Evolutionary conservation across 2,888 invertebrate genomes (phyloP).

Genomic region (Caenorhabditis sp.): DNA sequence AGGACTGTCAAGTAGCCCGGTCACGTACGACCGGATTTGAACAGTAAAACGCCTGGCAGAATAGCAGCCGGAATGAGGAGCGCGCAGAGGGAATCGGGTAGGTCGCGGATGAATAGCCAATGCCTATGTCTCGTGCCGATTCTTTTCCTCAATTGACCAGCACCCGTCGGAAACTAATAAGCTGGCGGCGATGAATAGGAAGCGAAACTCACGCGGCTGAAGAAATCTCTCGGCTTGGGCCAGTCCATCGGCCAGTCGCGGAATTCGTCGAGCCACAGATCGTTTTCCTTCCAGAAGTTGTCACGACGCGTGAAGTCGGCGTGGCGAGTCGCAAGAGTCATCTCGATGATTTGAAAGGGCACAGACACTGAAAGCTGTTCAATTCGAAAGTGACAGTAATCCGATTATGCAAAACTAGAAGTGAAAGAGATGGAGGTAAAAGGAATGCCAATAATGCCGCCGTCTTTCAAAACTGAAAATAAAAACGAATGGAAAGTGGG

Average conservation of each 20-base stretch:
- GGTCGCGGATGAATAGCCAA: conserved; percentile 54
- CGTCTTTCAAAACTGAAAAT: not conserved
- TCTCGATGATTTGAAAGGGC: conserved; percentile 13
- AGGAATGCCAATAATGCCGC: not conserved
- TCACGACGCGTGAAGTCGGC: conserved; percentile 57
- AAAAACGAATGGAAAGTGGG: conserved; percentile 9
- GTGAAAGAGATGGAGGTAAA: conserved; percentile 4
- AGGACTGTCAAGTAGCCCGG: conserved; percentile 51
- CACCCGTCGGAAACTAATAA: conserved; percentile 39
- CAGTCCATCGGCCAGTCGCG: conserved; percentile 76
- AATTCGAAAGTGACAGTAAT: not conserved
- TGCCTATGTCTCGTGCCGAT: conserved; percentile 21
- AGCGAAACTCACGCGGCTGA: conserved; percentile 73
- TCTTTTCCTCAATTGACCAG: conserved; percentile 31
- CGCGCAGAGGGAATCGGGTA: conserved; percentile 34
- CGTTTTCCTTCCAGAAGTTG: conserved; percentile 63
- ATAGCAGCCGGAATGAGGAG: conserved; percentile 44
- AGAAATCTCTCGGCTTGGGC: conserved; percentile 74
- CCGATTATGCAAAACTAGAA: conserved; percentile 15
- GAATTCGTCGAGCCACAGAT: conserved; percentile 69
- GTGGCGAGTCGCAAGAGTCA: conserved; percentile 64
- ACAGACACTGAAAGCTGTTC: not conserved
- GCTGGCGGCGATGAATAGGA: conserved; percentile 6
- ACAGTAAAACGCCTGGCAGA: conserved; percentile 48
- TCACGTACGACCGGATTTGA: conserved; percentile 45